Base-by-base conservation (phyloP, 2,888 invertebrate genomes). In the Brachycybe producta region DNA sequence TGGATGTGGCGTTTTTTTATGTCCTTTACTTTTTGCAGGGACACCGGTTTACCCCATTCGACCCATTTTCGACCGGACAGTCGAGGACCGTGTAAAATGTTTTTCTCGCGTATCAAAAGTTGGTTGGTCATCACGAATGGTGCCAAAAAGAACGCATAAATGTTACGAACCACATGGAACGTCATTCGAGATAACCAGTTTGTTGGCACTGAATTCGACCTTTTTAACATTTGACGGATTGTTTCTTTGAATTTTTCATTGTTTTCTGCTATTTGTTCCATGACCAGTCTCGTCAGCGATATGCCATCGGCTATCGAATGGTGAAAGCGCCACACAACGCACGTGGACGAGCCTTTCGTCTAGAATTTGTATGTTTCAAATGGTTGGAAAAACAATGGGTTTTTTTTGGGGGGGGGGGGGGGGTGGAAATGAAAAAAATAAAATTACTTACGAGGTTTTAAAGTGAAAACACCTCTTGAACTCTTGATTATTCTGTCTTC, bases 271-370 rank as follows among this genome's bases (percentile, higher is more conserved):
- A 46, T 35, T 24, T 46, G 30, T 24, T 46, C 46, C 17, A 32
- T 13, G 7, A 46, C 36, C 17, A 46, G 46, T 11, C 46, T 19
- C 5, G 26, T 30, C 23, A 46, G 24, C 5, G 46, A 5, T 7
- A 46, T 15, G 5, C 46, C 46, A 36, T 46, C 46, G 8, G 46
- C 35, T 5, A 46, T 46, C 17, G 46, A 7, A 17, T 46, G 46
- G 27, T 46, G 46, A 11, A 46, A 15, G 5, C 46, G 46, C 11
- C 19, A 21, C 21, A 46, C 24, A 15, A 46, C 27, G 24, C 35
- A 35, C 5, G 46, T 17, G n/a, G 34, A 24, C 8, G 42, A 11
- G 32, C 32, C 32, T 11, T 11, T 11, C 32, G n/a, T 32, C 32
- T 32, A n/a, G 11, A 11, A 32, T 11, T 32, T 32, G 32, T 11